These are phyloP conservation scores for Crematogaster levior DNA, from an alignment of 2,888 invertebrate species.

Conservation along the genomic window DNA sequence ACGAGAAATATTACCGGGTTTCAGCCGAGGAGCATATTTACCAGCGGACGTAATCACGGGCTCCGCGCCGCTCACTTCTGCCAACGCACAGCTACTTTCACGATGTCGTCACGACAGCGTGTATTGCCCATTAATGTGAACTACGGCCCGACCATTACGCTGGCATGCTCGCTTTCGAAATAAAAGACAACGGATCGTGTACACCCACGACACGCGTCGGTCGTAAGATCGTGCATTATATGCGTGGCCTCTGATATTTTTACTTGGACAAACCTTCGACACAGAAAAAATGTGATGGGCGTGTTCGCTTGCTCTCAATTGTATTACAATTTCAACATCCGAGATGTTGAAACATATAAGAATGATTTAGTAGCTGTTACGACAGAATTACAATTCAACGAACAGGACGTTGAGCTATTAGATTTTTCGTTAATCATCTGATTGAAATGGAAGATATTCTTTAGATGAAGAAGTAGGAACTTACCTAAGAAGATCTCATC, in stretches of 20 bases:
- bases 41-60: slow-evolving; percentile 61
- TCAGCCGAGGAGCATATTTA: slow-evolving; percentile 62
- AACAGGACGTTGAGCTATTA: background rate
- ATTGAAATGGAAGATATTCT: background rate
- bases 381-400: background rate
- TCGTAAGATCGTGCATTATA: slow-evolving; percentile 22
- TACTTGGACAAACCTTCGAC: slow-evolving; percentile 4
- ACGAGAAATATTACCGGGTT: slow-evolving; percentile 55
- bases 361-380: slow-evolving; percentile 8
- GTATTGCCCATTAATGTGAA: slow-evolving; percentile 67
- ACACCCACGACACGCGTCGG: slow-evolving; percentile 42
- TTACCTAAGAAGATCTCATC: slow-evolving; percentile 84
- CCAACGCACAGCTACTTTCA: slow-evolving; percentile 68
- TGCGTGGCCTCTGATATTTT: slow-evolving; percentile 26
- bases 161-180: slow-evolving; percentile 62
- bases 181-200: slow-evolving; percentile 40
- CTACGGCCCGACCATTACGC: slow-evolving; percentile 45
- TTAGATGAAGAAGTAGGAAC: slow-evolving; percentile 56
- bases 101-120: slow-evolving; percentile 68
- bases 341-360: slow-evolving; percentile 3
- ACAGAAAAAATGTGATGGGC: slow-evolving; percentile 20
- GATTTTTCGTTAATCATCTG: background rate
- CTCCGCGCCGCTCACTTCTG: slow-evolving; percentile 56
- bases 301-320: slow-evolving; percentile 40
- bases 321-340: slow-evolving; percentile 39